These are phyloP conservation scores for Dioctria linearis DNA, from an alignment of 2,888 invertebrate genomes.

Conservation along the genomic window DNA sequence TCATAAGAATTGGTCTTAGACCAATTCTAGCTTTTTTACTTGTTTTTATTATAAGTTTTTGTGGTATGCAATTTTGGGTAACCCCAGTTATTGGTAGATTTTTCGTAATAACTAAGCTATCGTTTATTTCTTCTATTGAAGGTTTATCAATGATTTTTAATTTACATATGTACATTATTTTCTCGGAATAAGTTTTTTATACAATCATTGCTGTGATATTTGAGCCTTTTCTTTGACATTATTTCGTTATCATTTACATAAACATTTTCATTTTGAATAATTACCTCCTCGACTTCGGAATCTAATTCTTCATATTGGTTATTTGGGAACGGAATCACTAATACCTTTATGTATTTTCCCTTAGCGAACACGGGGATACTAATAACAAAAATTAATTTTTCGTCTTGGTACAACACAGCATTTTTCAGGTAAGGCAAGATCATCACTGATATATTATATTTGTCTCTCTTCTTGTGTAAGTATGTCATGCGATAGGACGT, in stretches of 20 bases:
- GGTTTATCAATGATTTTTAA: not conserved
- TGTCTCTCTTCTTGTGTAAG: conserved; percentile 17
- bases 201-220: conserved; percentile 8
- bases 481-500: not conserved
- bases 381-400: conserved; percentile 7
- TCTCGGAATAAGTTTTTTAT: conserved; percentile 18
- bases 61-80: no score
- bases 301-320: conserved; percentile 20
- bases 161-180: conserved; percentile 11
- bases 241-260: not conserved
- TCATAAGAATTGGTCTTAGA: no score
- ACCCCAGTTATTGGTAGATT: not conserved
- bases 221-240: conserved; percentile 13
- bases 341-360: conserved; percentile 14
- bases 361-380: conserved; percentile 1
- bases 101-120: conserved; percentile 17
- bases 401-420: conserved; percentile 7
- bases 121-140: conserved; percentile 9
- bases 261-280: conserved; percentile 10
- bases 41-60: no score
- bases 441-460: conserved; percentile 18
- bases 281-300: not conserved
- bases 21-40: no score
- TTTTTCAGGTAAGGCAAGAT: conserved; percentile 13
- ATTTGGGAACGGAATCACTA: conserved; percentile 39